Percentiles rank a stretch among this genome's conserved stretches.
phyloP scores from a whole-genome alignment of 2,888 invertebrate genomes.

The Seira ritae region DNA sequence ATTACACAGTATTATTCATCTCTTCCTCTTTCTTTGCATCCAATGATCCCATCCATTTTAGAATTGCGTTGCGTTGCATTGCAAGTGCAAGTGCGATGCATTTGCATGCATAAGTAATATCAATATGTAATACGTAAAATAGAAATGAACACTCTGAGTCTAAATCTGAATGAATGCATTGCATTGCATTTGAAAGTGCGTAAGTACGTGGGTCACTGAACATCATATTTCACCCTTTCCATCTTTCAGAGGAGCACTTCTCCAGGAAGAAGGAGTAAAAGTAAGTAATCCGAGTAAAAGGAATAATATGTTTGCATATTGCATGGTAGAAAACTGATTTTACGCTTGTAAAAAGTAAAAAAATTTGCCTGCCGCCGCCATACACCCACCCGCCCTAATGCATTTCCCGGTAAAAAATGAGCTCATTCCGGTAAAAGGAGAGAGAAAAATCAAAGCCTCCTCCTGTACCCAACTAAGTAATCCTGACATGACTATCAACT shows the following conservation, averaged over 20 bases:
- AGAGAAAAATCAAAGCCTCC: conserved; percentile 39
- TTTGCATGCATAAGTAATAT: conserved; percentile 53
- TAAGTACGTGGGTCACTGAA: conserved; percentile 45
- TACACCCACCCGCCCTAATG: conserved; percentile 32
- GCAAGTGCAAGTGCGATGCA: too few species aligned
- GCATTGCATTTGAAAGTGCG: too few species aligned
- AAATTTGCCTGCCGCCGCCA: too few species aligned
- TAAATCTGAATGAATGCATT: conserved; percentile 20
- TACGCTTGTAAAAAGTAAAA: conserved; percentile 45
- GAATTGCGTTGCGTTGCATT: conserved; percentile 12
- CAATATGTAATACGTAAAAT: too few species aligned
- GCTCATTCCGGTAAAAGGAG: neutral
- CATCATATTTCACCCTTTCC: conserved; percentile 37
- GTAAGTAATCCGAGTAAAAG: conserved; percentile 1
- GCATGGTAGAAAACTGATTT: conserved; percentile 36
- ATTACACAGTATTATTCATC: neutral
- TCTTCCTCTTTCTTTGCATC: conserved; percentile 38
- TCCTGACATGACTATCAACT: neutral
- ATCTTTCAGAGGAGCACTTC: neutral
- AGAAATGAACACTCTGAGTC: conserved; percentile 27
- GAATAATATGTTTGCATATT: neutral
- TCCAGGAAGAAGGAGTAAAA: neutral
- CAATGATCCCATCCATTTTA: conserved; percentile 7
- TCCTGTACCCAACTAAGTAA: too few species aligned
- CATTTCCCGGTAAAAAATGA: neutral